Evolutionary conservation across 1,140 invertebrate genomes (phyloP), one percentile per base, ranked within the genome.

Genomic region (Rhopalosiphum maidis): DNA sequence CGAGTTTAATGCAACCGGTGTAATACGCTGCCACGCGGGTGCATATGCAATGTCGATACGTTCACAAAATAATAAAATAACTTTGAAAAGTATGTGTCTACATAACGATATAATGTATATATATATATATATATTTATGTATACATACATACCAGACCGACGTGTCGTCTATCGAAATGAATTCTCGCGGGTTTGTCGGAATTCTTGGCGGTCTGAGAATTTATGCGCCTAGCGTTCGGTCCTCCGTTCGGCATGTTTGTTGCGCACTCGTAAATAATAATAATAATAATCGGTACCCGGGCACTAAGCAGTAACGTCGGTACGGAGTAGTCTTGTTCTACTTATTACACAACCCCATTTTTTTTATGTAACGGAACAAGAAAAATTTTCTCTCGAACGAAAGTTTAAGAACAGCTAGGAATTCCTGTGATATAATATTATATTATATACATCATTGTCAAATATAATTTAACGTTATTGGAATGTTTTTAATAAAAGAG

Each of bases 151-250:
- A 77, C 60, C 60, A 21, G n/a, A n/a, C 1, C 30, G 60, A n/a
- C 15, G 15, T 77, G 60, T n/a, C 60, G 60, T 77, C 30, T 21
- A 18, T n/a, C n/a, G 15, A 15, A 77, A 77, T 77, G 77, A 87
- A 87, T 35, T 87, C 86, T 87, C 25, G 43, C 4, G 1, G 21
- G 41, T 21, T 21, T 37, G 25, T 48, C 30, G 46, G 43, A 18
- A 87, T 87, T 46, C 43, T 51, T 87, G 15, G 43, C 15, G 86
- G 86, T 87, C 30, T 48, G 46, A 48, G 86, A 87, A 87, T 87
- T 87, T 87, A 87, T 87, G 86, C 86, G 43, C 86, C 46, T 18
- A 48, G 41, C 15, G 83, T 86, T 4, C 41, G 25, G 9, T 86
- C 41, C 43, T 43, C 6, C 85, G 46, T 87, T 87, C 46, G 30